Evolutionary conservation across 2,797 vertebrate species (phyloP), one percentile per base, ranked within the genome.

Genomic region (Sebastes aleutianus): DNA sequence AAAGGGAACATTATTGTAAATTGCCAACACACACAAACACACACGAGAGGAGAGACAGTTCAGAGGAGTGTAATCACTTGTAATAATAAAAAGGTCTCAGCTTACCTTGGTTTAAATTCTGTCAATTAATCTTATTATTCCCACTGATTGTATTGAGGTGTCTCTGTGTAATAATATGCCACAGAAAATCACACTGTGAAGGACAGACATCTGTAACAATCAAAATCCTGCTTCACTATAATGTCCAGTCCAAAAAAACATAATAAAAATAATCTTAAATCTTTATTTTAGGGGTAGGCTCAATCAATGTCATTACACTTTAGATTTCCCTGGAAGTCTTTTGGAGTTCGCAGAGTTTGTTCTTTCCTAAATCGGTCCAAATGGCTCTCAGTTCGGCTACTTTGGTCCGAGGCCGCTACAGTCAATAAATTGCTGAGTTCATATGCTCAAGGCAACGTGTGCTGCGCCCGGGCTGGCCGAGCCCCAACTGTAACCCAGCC

Each of bases 1-100:
- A 79, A 82, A 79, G 82, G 56, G 29, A 64, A 74, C 81, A 79
- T 79, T 79, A 83, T 79, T 87, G 80, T 89, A 87, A 92, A 88
- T 87, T 84, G 75, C 70, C 39, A 29, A 64, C 72, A 64, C 34
- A 53, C 20, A 53, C 50, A 53, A 29, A 64, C 72, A 64, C 34
- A 53, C 20, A 53, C 50, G 1, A 10, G 26, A 47, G 14, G 20
- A 66, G 64, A 57, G 31, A 66, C 18, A 39, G 47, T 36, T 66
- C 18, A 61, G 47, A 65, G 7, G n/a, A 54, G 36, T 20, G 16
- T 2, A 58, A 2, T 11, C 58, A 20, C 57, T 20, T 24, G 43
- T 57, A 24, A 34, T 56, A 34, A 57, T 34, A 29, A 6, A 10
- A 9, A 24, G 11, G 16, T 58, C 47, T 27, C 9, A 20, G 32